A percentile compares a stretch with the other conserved stretches of the same genome.
Conservation (phyloP, 2,888 invertebrate species). For the Ophion obscuratus region DNA sequence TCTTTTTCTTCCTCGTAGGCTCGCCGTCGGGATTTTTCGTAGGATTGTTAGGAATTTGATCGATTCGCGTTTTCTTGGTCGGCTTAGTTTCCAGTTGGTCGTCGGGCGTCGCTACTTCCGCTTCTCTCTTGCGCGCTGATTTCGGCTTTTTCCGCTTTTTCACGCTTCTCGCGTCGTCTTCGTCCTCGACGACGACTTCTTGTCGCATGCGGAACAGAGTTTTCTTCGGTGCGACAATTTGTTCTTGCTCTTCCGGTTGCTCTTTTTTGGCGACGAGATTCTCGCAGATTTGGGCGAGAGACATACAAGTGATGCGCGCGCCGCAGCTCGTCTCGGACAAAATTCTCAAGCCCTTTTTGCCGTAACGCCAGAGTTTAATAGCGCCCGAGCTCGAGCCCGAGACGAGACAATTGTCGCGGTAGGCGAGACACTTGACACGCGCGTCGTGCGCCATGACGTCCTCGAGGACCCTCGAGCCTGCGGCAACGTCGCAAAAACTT, state of each 20-base stretch:
- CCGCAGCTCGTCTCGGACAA: conserved; percentile 85
- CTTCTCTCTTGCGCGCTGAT: conserved; percentile 36
- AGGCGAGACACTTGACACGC: conserved; percentile 89
- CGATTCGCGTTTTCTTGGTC: conserved; percentile 14
- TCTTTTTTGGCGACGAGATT: conserved; percentile 61
- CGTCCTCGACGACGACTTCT: conserved; percentile 75
- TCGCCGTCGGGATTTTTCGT: neutral
- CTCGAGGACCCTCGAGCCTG: conserved; percentile 79
- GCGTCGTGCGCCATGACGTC: conserved; percentile 86
- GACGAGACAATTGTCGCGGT: conserved; percentile 86
- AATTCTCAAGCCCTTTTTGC: conserved; percentile 81
- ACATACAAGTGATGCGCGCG: conserved; percentile 90
- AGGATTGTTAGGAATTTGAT: conserved; percentile 19
- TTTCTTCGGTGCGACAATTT: conserved; percentile 47
- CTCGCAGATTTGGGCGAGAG: conserved; percentile 83
- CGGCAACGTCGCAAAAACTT: conserved; percentile 86
- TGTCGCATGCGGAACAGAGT: conserved; percentile 71
- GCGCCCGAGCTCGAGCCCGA: conserved; percentile 92
- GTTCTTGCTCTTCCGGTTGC: conserved; percentile 56
- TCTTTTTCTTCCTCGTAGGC: conserved; percentile 58
- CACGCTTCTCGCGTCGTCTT: conserved; percentile 65
- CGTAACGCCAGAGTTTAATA: conserved; percentile 89
- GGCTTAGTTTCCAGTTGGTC: neutral
- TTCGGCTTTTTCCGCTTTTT: conserved; percentile 59
- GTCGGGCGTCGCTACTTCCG: neutral